phyloP scores from a whole-genome alignment of 2,113 vertebrate species.

The Loxodonta africana region DNA sequence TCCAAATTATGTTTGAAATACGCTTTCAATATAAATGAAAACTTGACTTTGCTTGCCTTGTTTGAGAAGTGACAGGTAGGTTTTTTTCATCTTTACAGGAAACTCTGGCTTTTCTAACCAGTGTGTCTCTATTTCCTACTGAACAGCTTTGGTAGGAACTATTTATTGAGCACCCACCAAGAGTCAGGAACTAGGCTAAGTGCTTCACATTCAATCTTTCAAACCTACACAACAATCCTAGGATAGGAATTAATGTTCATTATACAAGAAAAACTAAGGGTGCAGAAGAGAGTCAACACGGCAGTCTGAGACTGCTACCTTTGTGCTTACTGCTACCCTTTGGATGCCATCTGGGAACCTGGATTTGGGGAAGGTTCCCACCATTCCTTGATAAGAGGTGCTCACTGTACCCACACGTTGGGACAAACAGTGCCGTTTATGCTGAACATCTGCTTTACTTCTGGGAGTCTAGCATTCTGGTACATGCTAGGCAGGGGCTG shows the following conservation, averaged over 20 bases:
- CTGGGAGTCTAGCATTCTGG: constrained; percentile 47
- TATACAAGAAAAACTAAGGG: neutral
- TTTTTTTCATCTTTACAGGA: constrained; percentile 17
- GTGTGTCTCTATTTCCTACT: neutral
- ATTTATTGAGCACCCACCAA: neutral
- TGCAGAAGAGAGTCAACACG: constrained; percentile 1
- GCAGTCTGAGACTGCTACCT: neutral
- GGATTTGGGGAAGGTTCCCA: constrained; percentile 47
- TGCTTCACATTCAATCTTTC: constrained; percentile 29
- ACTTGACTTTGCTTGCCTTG: constrained; percentile 46
- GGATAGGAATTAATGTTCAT: constrained; percentile 18
- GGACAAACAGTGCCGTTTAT: constrained; percentile 20
- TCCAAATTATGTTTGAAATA: constrained; percentile 61
- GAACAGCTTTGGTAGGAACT: neutral
- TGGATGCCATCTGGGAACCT: constrained; percentile 46
- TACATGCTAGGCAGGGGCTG: neutral
- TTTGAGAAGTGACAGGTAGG: neutral
- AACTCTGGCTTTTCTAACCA: neutral
- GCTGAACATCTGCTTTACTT: constrained; percentile 29
- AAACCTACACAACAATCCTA: constrained; percentile 11
- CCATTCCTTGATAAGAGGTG: constrained; percentile 15
- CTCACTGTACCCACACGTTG: constrained; percentile 9
- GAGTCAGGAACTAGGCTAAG: neutral
- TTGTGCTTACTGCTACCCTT: neutral
- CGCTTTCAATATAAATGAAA: constrained; percentile 41